Evolutionary conservation across 2,888 invertebrate genomes (phyloP).

Genomic region (Timandra comae): DNA sequence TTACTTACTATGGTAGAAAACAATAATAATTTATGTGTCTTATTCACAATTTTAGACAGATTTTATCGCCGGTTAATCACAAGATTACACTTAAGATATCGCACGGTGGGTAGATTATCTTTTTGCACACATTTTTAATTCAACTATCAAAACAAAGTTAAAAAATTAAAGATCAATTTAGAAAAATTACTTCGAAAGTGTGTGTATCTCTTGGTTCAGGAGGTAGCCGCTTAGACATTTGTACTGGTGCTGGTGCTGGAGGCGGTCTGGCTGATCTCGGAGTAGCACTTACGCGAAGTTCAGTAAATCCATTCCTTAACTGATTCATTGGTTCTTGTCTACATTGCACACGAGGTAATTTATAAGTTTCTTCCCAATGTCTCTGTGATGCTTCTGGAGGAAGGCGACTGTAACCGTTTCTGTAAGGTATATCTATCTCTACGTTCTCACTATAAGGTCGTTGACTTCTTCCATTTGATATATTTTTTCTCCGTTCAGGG

Average conservation of each 20-base stretch:
- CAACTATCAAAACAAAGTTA: no score
- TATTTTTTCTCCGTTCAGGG: constrained; percentile 51
- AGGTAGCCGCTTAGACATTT: constrained; percentile 48
- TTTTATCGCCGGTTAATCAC: no score
- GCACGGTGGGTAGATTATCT: no score
- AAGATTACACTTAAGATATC: no score
- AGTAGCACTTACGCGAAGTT: constrained; percentile 61
- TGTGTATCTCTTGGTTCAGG: constrained; percentile 65
- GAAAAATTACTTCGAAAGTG: constrained; percentile 67
- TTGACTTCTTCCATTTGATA: constrained; percentile 46
- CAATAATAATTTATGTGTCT: no score
- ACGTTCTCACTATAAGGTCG: constrained; percentile 70
- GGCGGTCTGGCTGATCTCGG: constrained; percentile 60
- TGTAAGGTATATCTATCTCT: constrained; percentile 55
- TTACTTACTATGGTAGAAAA: no score
- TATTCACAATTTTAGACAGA: no score
- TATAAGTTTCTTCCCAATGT: constrained; percentile 67
- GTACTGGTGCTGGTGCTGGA: constrained; percentile 46
- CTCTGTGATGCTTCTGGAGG: constrained; percentile 45
- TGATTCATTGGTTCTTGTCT: constrained; percentile 61
- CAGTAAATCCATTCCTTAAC: constrained; percentile 57
- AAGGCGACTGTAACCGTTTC: constrained; percentile 58
- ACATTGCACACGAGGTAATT: constrained; percentile 59
- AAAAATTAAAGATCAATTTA: no score
- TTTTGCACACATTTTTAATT: no score